Evolutionary conservation across 2,113 vertebrate genomes (phyloP).

Genomic region (Chionomys nivalis): DNA sequence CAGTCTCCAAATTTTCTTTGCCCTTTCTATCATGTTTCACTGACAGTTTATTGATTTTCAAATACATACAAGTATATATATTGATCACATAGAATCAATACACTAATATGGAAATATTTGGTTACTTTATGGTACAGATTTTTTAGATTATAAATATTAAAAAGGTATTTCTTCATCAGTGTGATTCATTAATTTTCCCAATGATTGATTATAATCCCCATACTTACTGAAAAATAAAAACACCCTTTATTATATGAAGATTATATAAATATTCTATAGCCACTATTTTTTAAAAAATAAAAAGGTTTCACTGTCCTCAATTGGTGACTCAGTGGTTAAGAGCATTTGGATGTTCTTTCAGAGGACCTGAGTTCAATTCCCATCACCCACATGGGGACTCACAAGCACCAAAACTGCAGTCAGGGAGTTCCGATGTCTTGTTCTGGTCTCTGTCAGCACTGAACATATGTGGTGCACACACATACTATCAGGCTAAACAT

Average conservation of each 20-base stretch:
- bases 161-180: neutral
- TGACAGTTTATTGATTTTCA: neutral
- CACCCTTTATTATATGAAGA: neutral
- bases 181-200: neutral
- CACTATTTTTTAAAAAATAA: neutral
- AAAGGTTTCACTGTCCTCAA: neutral
- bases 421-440: neutral
- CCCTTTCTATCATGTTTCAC: neutral
- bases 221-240: conserved; percentile 10
- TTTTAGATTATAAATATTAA: neutral
- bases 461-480: neutral
- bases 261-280: neutral
- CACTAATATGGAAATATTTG: neutral
- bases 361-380: neutral
- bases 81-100: too few species aligned
- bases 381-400: neutral
- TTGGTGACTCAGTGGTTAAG: neutral
- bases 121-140: neutral
- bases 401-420: neutral
- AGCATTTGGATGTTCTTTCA: neutral
- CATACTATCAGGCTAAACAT: neutral
- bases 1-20: neutral
- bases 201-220: neutral
- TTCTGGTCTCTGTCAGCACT: too few species aligned
- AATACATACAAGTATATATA: neutral